Evolutionary conservation across 2,797 vertebrate species (phyloP).

Genomic region (Lophius americanus): DNA sequence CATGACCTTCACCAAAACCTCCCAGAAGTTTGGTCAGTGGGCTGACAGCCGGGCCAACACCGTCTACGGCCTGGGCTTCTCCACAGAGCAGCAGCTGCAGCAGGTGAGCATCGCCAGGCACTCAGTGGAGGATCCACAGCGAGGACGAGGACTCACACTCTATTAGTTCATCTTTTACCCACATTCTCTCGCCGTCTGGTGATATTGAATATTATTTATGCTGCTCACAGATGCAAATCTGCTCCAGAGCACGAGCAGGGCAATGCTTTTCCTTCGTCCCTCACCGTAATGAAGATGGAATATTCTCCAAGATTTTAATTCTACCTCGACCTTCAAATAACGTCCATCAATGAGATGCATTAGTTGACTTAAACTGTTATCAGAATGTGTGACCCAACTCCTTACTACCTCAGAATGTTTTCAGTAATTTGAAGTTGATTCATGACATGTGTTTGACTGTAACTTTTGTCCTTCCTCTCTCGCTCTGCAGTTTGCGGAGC

Average conservation of each 20-base stretch:
- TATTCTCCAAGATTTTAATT: neutral
- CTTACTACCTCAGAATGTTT: no score
- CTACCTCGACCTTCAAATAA: neutral
- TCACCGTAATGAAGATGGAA: no score
- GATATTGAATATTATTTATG: neutral
- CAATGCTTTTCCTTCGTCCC: no score
- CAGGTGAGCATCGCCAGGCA: constrained; percentile 79
- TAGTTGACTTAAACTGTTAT: no score
- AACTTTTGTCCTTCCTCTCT: constrained; percentile 13
- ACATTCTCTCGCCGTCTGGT: neutral
- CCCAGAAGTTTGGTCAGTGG: constrained; percentile 98
- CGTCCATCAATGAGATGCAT: neutral
- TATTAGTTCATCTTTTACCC: neutral
- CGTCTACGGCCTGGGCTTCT: constrained; percentile 93
- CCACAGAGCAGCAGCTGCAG: constrained; percentile 92
- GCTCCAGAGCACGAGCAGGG: neutral
- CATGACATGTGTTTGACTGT: neutral
- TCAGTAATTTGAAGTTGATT: constrained; percentile 1
- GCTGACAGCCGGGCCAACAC: constrained; percentile 97
- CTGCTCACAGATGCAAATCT: neutral
- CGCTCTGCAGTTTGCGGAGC: constrained; percentile 90
- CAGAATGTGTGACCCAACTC: no score
- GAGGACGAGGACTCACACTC: no score
- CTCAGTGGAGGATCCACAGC: neutral
- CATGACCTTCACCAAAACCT: constrained; percentile 98